phyloP scores from a whole-genome alignment of 2,797 vertebrate species.

The Lithobates pipiens region DNA sequence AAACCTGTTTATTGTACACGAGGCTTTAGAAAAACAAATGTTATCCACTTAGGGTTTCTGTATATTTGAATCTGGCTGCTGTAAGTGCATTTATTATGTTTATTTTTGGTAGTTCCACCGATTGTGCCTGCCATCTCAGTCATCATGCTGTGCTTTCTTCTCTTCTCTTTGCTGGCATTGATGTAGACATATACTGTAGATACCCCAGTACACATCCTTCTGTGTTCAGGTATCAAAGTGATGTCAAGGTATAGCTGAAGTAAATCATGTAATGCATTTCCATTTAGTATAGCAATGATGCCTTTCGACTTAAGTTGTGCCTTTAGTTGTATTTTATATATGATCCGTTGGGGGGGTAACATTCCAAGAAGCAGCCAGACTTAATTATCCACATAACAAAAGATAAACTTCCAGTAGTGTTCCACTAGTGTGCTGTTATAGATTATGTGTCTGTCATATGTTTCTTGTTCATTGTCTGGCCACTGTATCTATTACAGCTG shows the following conservation, averaged over 20 bases:
- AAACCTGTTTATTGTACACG: no score
- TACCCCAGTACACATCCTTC: not conserved
- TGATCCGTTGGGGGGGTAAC: not conserved
- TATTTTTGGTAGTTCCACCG: not conserved
- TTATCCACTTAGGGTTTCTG: not conserved
- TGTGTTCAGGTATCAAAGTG: constrained; percentile 10
- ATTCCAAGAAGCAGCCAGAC: not conserved
- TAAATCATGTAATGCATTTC: not conserved
- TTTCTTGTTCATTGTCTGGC: not conserved
- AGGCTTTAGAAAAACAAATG: not conserved
- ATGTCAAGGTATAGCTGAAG: not conserved
- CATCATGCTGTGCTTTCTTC: not conserved
- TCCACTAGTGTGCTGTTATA: not conserved
- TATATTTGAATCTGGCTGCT: not conserved
- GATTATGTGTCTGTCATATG: not conserved
- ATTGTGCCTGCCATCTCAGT: not conserved
- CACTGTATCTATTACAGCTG: constrained; percentile 3
- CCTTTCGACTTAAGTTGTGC: not conserved
- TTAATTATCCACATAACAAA: not conserved
- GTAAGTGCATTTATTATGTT: not conserved
- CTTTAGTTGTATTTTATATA: not conserved
- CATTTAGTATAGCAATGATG: not conserved
- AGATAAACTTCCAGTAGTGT: not conserved
- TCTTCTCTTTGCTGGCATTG: not conserved
- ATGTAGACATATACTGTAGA: not conserved